These are phyloP conservation scores for Gadopsis bispinosus DNA, from an alignment of 2,797 vertebrate genomes.

Conservation along the genomic window DNA sequence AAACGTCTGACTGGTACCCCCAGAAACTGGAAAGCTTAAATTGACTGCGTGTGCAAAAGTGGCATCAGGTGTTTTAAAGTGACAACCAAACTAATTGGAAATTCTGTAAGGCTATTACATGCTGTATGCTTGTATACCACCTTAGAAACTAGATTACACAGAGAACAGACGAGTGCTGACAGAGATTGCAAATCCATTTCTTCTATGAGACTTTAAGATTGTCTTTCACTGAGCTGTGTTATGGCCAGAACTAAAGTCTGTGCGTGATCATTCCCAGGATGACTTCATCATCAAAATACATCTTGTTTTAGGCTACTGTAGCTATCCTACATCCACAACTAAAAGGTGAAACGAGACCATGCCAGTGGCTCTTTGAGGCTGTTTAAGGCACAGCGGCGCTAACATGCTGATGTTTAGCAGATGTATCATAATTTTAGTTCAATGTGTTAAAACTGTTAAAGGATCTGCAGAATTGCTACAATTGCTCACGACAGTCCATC, in stretches of 20 bases:
- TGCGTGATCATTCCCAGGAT: conserved; percentile 16
- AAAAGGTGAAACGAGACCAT: background rate
- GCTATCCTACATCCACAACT: background rate
- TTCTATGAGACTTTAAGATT: conserved; percentile 24
- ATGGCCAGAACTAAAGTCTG: conserved; percentile 14
- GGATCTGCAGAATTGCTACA: background rate
- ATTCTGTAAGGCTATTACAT: conserved; percentile 32
- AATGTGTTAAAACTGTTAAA: background rate
- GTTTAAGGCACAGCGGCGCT: background rate
- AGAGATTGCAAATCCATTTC: conserved; percentile 46
- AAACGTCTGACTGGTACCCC: conserved; percentile 30
- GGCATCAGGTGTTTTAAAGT: conserved; percentile 44
- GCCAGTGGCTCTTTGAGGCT: background rate
- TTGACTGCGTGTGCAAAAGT: conserved; percentile 38
- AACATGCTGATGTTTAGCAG: background rate
- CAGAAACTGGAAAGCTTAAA: conserved; percentile 34
- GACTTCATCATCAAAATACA: conserved; percentile 22
- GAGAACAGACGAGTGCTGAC: conserved; percentile 35
- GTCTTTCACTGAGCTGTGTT: conserved; percentile 30
- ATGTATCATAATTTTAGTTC: background rate
- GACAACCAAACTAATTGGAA: conserved; percentile 51
- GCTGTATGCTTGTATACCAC: background rate
- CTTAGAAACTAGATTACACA: conserved; percentile 30
- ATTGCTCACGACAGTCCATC: background rate
- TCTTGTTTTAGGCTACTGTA: conserved; percentile 19